phyloP scores from a whole-genome alignment of 2,888 invertebrate genomes.

The Portevinia maculata region DNA sequence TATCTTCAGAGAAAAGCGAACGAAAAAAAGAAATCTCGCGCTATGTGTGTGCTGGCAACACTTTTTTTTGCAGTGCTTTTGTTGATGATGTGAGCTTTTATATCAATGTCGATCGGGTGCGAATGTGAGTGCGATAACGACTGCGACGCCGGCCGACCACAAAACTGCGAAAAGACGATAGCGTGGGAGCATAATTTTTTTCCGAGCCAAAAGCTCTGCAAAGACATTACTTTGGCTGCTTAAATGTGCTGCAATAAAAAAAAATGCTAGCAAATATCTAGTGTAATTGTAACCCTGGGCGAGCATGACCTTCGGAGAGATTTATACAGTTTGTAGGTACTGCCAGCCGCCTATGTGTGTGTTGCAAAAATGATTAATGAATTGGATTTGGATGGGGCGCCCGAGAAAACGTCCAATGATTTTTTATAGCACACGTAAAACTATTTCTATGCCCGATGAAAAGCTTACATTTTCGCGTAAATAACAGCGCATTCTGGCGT shows the following conservation, averaged over 20 bases:
- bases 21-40: neutral
- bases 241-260: constrained; percentile 40
- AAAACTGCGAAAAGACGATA: constrained; percentile 33
- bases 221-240: constrained; percentile 13
- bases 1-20: constrained; percentile 25
- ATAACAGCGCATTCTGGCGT: constrained; percentile 71
- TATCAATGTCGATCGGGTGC: constrained; percentile 52
- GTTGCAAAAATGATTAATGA: constrained; percentile 69
- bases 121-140: constrained; percentile 40
- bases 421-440: constrained; percentile 12
- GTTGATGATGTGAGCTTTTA: constrained; percentile 41
- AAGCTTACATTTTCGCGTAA: constrained; percentile 35
- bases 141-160: neutral
- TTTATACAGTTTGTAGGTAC: constrained; percentile 55
- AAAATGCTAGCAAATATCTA: constrained; percentile 12
- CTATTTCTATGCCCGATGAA: constrained; percentile 6
- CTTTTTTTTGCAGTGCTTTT: constrained; percentile 40
- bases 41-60: constrained; percentile 19
- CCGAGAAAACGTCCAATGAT: constrained; percentile 53
- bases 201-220: constrained; percentile 24
- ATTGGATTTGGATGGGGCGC: constrained; percentile 41
- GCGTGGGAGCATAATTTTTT: constrained; percentile 53
- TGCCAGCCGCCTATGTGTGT: constrained; percentile 22
- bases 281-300: constrained; percentile 50
- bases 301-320: constrained; percentile 59